Percentiles rank a stretch among this genome's conserved stretches.
Evolutionary conservation across 2,113 vertebrate genomes (phyloP).

Genomic region (Gobiocypris rarus): DNA sequence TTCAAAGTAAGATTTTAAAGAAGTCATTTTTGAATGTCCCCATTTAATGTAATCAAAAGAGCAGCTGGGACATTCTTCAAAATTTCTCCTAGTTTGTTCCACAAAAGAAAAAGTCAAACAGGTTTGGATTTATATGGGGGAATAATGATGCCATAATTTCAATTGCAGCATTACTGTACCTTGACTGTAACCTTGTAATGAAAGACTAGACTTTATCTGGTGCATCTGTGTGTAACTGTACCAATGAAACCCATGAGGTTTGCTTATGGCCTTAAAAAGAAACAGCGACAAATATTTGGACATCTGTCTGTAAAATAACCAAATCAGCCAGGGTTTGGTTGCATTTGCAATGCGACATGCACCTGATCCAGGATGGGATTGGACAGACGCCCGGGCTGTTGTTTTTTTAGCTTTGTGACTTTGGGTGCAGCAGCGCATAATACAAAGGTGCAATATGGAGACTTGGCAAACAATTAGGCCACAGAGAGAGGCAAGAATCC

Average conservation of each 20-base stretch:
- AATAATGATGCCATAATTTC: background rate
- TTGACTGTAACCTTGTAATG: background rate
- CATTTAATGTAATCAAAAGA: background rate
- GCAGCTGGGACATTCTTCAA: background rate
- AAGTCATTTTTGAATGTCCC: background rate
- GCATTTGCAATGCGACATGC: background rate
- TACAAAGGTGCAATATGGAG: slow-evolving; percentile 1
- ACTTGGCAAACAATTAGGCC: slow-evolving; percentile 20
- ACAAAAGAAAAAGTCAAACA: background rate
- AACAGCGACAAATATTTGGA: slow-evolving; percentile 33
- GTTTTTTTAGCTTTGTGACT: slow-evolving; percentile 32
- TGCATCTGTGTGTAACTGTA: background rate
- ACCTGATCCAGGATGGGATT: slow-evolving; percentile 44
- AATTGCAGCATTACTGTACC: background rate
- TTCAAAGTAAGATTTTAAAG: too few species aligned
- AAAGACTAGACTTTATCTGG: background rate
- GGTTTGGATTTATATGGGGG: background rate
- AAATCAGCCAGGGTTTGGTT: slow-evolving; percentile 2
- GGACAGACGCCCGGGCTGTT: background rate
- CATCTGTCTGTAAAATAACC: slow-evolving; percentile 37
- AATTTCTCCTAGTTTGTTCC: background rate
- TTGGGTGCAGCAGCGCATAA: background rate
- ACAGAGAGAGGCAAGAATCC: background rate
- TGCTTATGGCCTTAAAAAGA: slow-evolving; percentile 2
- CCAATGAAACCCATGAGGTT: background rate